These are phyloP conservation scores for Diprion similis DNA, from an alignment of 1,140 invertebrate genomes.

Conservation along the genomic window DNA sequence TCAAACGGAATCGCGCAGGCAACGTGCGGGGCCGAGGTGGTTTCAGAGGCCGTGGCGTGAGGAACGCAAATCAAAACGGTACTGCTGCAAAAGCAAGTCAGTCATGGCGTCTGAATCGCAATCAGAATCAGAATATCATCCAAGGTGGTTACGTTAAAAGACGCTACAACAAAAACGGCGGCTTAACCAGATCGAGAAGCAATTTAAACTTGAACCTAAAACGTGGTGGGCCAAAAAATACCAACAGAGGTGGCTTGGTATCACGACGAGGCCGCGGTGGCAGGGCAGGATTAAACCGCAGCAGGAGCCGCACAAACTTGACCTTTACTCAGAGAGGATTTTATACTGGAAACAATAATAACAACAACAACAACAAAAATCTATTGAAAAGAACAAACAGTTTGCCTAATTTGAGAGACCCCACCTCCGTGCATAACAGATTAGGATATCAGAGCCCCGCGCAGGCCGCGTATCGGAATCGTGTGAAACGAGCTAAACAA, in stretches of 20 bases:
- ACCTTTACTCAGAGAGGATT: constrained; percentile 40
- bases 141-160: constrained; percentile 47
- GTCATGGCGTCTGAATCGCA: constrained; percentile 27
- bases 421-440: constrained; percentile 55
- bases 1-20: constrained; percentile 27
- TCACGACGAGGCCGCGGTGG: constrained; percentile 34
- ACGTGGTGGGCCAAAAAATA: constrained; percentile 24
- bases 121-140: constrained; percentile 9
- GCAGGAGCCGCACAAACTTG: constrained; percentile 48
- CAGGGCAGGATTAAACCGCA: constrained; percentile 42
- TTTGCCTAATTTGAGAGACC: constrained; percentile 52
- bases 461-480: constrained; percentile 56
- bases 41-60: constrained; percentile 5
- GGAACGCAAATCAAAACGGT: constrained; percentile 19
- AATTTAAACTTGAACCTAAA: constrained; percentile 41
- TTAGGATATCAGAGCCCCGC: constrained; percentile 57
- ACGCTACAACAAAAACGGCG: constrained; percentile 43
- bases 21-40: constrained; percentile 20
- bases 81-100: constrained; percentile 14
- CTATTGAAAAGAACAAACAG: constrained; percentile 49
- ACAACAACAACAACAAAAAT: constrained; percentile 40
- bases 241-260: constrained; percentile 35
- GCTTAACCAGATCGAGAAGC: constrained; percentile 40
- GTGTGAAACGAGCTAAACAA: constrained; percentile 55
- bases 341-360: constrained; percentile 24